Conservation (phyloP, 2,113 vertebrate species). For the Falcunculus frontatus region DNA sequence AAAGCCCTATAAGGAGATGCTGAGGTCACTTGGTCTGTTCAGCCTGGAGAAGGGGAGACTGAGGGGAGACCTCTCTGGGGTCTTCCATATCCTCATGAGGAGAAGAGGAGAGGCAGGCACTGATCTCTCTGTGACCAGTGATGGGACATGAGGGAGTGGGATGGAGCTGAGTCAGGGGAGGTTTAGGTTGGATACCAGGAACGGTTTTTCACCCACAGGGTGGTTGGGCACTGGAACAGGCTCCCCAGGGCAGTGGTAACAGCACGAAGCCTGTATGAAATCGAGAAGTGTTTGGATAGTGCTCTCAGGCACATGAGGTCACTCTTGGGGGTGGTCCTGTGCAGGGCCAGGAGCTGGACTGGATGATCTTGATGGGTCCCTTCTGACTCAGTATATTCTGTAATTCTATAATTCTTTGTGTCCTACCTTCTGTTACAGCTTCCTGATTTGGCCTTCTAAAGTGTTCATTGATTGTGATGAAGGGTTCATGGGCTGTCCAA, state of each 20-base stretch:
- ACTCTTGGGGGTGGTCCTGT: background rate
- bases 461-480: background rate
- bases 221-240: background rate
- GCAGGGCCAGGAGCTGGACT: background rate
- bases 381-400: background rate
- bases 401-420: background rate
- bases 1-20: background rate
- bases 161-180: background rate
- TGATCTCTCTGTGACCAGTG: background rate
- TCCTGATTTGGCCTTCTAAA: background rate
- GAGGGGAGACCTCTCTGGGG: background rate
- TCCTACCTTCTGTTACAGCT: background rate
- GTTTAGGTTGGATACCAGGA: background rate
- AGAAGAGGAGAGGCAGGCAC: background rate
- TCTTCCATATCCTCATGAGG: background rate
- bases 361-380: background rate
- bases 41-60: background rate
- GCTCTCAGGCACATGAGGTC: background rate
- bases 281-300: background rate
- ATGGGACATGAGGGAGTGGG: background rate
- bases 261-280: background rate
- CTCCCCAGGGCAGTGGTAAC: background rate
- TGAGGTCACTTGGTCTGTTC: background rate
- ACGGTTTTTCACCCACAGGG: too few relatives aligned
- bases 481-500: background rate